Base-by-base conservation (phyloP, 2,113 vertebrate species). In the Poeciliopsis occidentalis region DNA sequence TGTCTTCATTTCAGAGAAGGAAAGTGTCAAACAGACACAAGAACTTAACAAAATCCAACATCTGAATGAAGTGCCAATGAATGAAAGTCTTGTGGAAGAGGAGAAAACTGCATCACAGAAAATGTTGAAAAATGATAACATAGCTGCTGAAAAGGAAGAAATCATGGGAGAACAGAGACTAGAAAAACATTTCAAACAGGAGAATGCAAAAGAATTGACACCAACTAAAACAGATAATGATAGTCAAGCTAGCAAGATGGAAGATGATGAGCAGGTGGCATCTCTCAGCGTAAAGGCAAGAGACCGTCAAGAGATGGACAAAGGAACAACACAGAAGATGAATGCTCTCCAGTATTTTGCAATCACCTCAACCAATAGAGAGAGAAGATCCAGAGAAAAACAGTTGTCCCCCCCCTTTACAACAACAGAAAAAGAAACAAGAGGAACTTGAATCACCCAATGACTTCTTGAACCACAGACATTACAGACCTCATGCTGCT, bases 401-500 rank as follows among this genome's bases (percentile, higher is more conserved):
- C n/a, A n/a, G n/a, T n/a, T n/a, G n/a, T n/a, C n/a, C n/a, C n/a
- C n/a, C n/a, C n/a, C n/a, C n/a, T n/a, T n/a, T n/a, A n/a, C n/a
- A n/a, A n/a, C n/a, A n/a, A n/a, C n/a, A n/a, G 19, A 12, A 19
- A 27, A 2, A n/a, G n/a, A n/a, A 70, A 30, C 31, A 67, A n/a
- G 27, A 66, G 4, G 68, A 41, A 0, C 22, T 31, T 29, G 82
- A 85, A 26, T 79, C 79, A 27, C 1, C 67, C 44, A 87, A 87
- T 26, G 79, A 91, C 24, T 51, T 73, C 4, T 54, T 27, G 60
- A 39, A 13, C 31, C 61, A 82, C 4, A 80, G 73, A 57, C 31
- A 67, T n/a, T 29, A 72, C 30, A 78, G 87, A 78, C 76, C 91
- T 31, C 73, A 80, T 26, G 51, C 71, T 0, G 74, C 79, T 80